These are phyloP conservation scores for Prenolepis imparis DNA, from an alignment of 2,888 invertebrate species.

Conservation along the genomic window DNA sequence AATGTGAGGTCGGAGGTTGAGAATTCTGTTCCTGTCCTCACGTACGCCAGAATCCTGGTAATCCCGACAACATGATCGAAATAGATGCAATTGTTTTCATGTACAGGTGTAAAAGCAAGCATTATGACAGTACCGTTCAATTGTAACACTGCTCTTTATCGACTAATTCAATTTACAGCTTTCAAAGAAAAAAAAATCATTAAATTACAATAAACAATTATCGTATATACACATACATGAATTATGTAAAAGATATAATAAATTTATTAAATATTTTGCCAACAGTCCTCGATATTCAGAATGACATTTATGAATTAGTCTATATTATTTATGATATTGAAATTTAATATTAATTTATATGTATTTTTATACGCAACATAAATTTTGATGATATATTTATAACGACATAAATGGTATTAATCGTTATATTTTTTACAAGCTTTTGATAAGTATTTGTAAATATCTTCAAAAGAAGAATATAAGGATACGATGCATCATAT, in stretches of 20 bases:
- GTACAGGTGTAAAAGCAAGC: background rate
- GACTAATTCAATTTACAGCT: background rate
- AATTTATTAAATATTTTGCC: background rate
- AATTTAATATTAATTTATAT: constrained; percentile 11
- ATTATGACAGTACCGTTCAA: background rate
- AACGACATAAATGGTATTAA: background rate
- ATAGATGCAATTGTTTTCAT: constrained; percentile 33
- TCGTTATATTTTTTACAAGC: background rate
- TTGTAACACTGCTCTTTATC: background rate
- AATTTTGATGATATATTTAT: background rate
- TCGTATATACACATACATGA: background rate
- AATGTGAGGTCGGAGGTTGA: constrained; percentile 35
- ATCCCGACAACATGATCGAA: constrained; percentile 18
- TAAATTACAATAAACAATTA: background rate
- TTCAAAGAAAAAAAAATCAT: background rate
- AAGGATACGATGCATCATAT: background rate
- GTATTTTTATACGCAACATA: background rate
- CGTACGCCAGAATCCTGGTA: constrained; percentile 42
- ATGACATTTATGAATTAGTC: background rate
- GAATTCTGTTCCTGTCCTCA: constrained; percentile 20
- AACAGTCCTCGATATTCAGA: background rate
- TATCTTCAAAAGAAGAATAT: background rate
- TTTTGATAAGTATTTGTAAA: background rate
- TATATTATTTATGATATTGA: background rate
- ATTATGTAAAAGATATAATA: background rate